These are phyloP conservation scores for Papilio protenor DNA, from an alignment of 2,888 invertebrate species.

Conservation along the genomic window DNA sequence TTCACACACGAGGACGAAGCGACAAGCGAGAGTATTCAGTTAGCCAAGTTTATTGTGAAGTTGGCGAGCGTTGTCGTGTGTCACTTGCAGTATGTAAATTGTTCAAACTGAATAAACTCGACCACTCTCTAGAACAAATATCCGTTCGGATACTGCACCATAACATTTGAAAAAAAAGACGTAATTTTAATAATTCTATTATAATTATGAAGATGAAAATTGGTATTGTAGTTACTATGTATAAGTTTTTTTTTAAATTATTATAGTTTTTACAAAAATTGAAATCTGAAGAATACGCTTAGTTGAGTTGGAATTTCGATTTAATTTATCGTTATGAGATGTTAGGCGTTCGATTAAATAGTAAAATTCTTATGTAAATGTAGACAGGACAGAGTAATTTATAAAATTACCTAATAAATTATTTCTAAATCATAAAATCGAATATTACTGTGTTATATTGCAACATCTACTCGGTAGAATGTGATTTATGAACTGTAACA, in stretches of 20 bases:
- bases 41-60: constrained; percentile 4
- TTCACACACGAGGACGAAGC: background rate
- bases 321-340: no score
- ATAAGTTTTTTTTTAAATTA: background rate
- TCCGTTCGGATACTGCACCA: background rate
- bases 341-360: no score
- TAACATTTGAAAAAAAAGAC: background rate
- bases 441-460: background rate
- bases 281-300: no score
- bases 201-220: background rate
- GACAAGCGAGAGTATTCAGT: constrained; percentile 11
- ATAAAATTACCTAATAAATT: background rate
- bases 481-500: background rate
- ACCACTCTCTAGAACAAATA: background rate
- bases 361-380: no score
- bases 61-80: constrained; percentile 10
- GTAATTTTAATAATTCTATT: background rate
- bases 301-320: no score
- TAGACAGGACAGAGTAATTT: no score
- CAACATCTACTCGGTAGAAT: background rate
- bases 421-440: background rate
- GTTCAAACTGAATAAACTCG: constrained; percentile 23
- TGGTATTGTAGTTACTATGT: background rate
- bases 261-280: no score
- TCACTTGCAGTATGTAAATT: constrained; percentile 12